Conservation (phyloP, 1,140 invertebrate genomes). For the Eufriesea mexicana region DNA sequence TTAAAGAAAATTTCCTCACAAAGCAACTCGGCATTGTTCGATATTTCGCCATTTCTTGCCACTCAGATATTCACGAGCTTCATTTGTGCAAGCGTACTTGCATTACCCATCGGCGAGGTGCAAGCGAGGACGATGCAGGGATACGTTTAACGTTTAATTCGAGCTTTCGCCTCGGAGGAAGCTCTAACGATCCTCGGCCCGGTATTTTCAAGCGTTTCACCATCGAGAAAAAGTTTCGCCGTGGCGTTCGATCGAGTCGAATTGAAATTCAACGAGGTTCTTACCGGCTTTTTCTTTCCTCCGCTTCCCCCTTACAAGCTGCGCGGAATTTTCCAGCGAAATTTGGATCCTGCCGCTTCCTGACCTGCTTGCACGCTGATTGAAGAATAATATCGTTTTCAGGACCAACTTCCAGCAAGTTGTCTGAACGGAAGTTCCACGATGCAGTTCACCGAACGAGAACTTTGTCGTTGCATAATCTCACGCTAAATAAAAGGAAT, state of each 20-base stretch:
- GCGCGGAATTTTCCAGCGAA: not conserved
- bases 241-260: slow-evolving; percentile 1
- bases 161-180: not conserved
- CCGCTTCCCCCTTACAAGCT: not conserved
- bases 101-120: no score
- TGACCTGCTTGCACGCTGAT: not conserved
- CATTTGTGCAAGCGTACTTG: not conserved
- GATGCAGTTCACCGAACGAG: not conserved
- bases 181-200: not conserved
- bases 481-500: not conserved
- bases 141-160: slow-evolving; percentile 4
- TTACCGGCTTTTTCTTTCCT: not conserved
- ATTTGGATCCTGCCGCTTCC: not conserved
- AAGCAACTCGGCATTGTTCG: no score
- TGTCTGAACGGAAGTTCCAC: not conserved
- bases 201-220: slow-evolving; percentile 4
- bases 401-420: not conserved
- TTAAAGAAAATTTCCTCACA: no score
- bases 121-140: not conserved
- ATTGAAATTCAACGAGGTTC: slow-evolving; percentile 35
- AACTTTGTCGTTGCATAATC: not conserved
- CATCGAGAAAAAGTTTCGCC: not conserved
- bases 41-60: no score
- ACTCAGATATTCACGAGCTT: no score
- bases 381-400: slow-evolving; percentile 31